Percentiles rank a stretch among this genome's conserved stretches.
phyloP scores from a whole-genome alignment of 1,140 invertebrate species.

The Hyles euphorbiae region DNA sequence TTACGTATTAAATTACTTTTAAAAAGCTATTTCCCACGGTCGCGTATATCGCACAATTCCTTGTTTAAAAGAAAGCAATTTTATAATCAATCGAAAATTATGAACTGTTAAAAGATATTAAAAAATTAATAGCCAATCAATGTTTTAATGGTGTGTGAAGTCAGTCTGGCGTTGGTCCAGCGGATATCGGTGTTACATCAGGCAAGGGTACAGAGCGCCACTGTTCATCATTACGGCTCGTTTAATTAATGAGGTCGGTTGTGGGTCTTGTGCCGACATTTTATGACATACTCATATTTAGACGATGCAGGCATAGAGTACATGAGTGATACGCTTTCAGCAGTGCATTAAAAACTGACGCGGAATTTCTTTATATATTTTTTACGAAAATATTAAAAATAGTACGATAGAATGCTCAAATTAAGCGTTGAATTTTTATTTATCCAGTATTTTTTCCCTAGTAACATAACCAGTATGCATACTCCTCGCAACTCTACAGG shows the following conservation, averaged over 20 bases:
- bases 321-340: background rate
- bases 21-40: no score
- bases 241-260: background rate
- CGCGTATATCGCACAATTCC: no score
- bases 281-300: background rate
- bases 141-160: background rate
- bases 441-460: no score
- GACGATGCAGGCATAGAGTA: constrained; percentile 1
- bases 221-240: background rate
- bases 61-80: no score
- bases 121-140: background rate
- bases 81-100: background rate
- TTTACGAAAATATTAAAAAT: no score
- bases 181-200: constrained; percentile 3
- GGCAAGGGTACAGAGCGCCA: background rate
- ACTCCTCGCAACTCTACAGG: no score
- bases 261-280: background rate
- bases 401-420: no score
- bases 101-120: background rate
- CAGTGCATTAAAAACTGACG: no score
- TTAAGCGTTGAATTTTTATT: no score
- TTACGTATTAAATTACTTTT: no score
- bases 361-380: no score
- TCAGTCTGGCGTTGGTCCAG: constrained; percentile 4
- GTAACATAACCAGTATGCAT: no score